Evolutionary conservation across 1,140 invertebrate species (phyloP).

Genomic region (Neuroterus valhalla): DNA sequence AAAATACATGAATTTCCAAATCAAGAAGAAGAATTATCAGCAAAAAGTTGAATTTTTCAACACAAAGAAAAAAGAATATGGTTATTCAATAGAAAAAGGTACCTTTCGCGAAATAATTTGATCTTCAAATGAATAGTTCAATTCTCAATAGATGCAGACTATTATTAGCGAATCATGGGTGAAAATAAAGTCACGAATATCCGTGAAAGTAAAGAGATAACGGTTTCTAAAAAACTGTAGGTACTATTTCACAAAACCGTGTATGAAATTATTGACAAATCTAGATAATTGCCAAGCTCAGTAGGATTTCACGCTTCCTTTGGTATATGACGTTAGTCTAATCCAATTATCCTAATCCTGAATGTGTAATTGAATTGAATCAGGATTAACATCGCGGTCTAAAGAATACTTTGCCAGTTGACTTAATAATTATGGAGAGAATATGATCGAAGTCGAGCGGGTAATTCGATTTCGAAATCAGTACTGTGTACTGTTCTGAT

Average conservation of each 20-base stretch:
- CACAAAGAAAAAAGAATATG: too few relatives aligned
- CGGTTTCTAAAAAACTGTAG: conserved; percentile 5
- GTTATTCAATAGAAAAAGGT: too few relatives aligned
- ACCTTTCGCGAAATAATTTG: too few relatives aligned
- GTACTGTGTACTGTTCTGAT: too few relatives aligned
- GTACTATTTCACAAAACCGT: neutral
- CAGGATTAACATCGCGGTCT: neutral
- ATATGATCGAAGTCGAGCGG: neutral
- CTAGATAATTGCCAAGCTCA: conserved; percentile 1
- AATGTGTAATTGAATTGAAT: neutral
- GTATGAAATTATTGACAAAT: conserved; percentile 1
- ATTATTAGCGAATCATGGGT: conserved; percentile 26
- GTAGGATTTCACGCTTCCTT: neutral
- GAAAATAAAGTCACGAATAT: conserved; percentile 29
- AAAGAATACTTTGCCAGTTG: neutral
- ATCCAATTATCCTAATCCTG: neutral
- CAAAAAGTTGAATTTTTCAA: too few relatives aligned
- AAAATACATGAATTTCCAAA: too few relatives aligned
- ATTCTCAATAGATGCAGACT: too few relatives aligned
- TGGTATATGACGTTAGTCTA: neutral
- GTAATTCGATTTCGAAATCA: neutral
- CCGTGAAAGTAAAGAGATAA: neutral
- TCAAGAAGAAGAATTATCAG: too few relatives aligned
- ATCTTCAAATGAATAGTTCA: too few relatives aligned
- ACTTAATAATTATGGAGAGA: neutral